Base-by-base conservation (phyloP, 1,140 invertebrate species). In the Nasonia vitripennis region DNA sequence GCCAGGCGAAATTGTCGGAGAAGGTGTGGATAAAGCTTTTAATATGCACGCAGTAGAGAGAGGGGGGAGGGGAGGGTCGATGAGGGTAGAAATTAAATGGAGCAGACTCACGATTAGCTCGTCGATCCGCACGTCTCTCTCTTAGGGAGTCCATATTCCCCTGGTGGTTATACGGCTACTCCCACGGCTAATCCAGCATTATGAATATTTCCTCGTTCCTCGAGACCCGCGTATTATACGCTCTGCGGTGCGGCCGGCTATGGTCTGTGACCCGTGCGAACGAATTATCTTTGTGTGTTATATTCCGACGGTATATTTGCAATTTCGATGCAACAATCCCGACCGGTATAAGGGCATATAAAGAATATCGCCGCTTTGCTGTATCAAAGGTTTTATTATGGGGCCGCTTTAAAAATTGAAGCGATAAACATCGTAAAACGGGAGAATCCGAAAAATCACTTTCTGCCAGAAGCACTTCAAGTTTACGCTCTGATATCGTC, bases 131-230 rank as follows among this genome's bases (percentile, higher is more conserved):
- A 86, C 83, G 34, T 84, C 71, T 83, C 51, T 78, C 78, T 70
- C 80, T 37, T 34, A 41, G 48, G 41, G 37, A 70, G 48, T 17
- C n/a, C 5, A 31, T 81, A 81, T 80, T 89, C 86, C 87, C 86
- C 84, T 70, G 85, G 74, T 75, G 84, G 83, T 74, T 51, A 68
- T 82, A 85, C 68, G 75, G 75, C 86, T 9, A 10, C 41, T 87
- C 82, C 71, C 88, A 70, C 81, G 87, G 86, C 88, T 89, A 89
- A 89, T 89, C 89, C 87, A 84, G 87, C 86, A 88, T 89, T 89
- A 89, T 89, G 89, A 89, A 89, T 89, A 89, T 89, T 88, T 88
- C 73, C 88, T 86, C 83, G 81, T 87, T 88, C 74, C 83, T 20
- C 20, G 55, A 62, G 55, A 6, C 1, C 6, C 55, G 14, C 7